These are phyloP conservation scores for Leptoteleia sp. DNA, from an alignment of 1,140 invertebrate genomes.

Conservation along the genomic window DNA sequence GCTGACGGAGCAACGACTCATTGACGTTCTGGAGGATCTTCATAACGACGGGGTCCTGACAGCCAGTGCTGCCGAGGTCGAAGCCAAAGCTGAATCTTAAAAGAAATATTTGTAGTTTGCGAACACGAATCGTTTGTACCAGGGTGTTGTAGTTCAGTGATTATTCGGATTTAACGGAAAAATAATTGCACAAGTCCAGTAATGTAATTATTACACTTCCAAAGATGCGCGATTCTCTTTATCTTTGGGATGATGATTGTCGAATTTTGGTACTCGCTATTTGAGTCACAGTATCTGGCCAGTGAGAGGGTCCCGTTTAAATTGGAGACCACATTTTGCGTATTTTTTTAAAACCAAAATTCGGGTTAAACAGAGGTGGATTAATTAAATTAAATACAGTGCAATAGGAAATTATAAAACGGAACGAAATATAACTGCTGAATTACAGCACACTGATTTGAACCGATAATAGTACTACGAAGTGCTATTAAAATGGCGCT, in stretches of 20 bases:
- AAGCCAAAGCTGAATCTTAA: conserved; percentile 49
- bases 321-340: too few relatives aligned
- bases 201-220: too few relatives aligned
- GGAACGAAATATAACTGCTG: background rate
- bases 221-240: too few relatives aligned
- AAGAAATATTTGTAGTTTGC: conserved; percentile 24
- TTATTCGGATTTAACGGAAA: background rate
- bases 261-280: too few relatives aligned
- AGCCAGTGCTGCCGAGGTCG: conserved; percentile 66
- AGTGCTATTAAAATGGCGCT: conserved; percentile 50
- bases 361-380: too few relatives aligned
- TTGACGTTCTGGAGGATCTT: conserved; percentile 84
- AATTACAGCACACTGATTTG: conserved; percentile 6
- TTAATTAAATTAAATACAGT: too few relatives aligned
- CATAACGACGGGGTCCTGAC: conserved; percentile 82
- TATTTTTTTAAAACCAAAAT: too few relatives aligned
- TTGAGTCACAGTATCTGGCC: too few relatives aligned
- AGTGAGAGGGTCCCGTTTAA: too few relatives aligned
- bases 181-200: too few relatives aligned
- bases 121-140: conserved; percentile 4
- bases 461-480: conserved; percentile 23
- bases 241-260: too few relatives aligned
- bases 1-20: conserved; percentile 86
- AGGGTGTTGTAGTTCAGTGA: conserved; percentile 3
- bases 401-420: too few relatives aligned